Conservation (phyloP, 2,888 invertebrate genomes). For the Andricus quercusramuli region DNA sequence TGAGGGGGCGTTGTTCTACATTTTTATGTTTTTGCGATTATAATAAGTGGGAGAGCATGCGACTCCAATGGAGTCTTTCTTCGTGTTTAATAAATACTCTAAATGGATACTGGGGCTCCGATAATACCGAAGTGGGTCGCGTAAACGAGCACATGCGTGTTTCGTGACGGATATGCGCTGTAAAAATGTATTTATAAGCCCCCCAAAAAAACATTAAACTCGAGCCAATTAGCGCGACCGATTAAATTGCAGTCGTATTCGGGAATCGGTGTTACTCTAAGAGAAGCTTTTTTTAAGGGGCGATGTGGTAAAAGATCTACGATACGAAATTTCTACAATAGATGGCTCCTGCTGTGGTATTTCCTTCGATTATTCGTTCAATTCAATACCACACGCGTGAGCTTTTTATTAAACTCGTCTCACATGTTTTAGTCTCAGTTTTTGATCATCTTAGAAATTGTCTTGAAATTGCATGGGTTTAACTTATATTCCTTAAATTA, state of each 20-base stretch:
- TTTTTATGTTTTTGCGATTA: slow-evolving; percentile 32
- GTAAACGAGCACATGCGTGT: slow-evolving; percentile 34
- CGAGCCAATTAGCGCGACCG: slow-evolving; percentile 7
- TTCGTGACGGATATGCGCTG: slow-evolving; percentile 32
- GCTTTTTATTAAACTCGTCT: neutral
- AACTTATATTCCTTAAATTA: no score
- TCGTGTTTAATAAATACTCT: slow-evolving; percentile 53
- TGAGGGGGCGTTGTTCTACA: slow-evolving; percentile 24
- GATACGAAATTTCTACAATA: slow-evolving; percentile 30
- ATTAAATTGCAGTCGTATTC: slow-evolving; percentile 22
- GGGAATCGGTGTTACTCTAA: slow-evolving; percentile 4
- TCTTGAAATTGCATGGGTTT: neutral
- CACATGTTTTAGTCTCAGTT: neutral
- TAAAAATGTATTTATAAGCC: slow-evolving; percentile 34
- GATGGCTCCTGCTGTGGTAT: slow-evolving; percentile 31
- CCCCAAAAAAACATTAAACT: slow-evolving; percentile 26
- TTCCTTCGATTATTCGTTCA: slow-evolving; percentile 5
- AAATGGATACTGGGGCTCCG: slow-evolving; percentile 50
- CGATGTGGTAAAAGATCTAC: neutral
- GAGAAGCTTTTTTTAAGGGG: neutral
- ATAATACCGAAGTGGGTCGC: slow-evolving; percentile 50
- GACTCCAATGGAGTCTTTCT: slow-evolving; percentile 26
- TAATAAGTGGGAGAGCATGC: slow-evolving; percentile 34
- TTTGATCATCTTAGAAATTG: neutral
- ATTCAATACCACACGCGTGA: neutral